Conservation (phyloP, 2,797 vertebrate genomes). For the Acipenser transmontanus region DNA sequence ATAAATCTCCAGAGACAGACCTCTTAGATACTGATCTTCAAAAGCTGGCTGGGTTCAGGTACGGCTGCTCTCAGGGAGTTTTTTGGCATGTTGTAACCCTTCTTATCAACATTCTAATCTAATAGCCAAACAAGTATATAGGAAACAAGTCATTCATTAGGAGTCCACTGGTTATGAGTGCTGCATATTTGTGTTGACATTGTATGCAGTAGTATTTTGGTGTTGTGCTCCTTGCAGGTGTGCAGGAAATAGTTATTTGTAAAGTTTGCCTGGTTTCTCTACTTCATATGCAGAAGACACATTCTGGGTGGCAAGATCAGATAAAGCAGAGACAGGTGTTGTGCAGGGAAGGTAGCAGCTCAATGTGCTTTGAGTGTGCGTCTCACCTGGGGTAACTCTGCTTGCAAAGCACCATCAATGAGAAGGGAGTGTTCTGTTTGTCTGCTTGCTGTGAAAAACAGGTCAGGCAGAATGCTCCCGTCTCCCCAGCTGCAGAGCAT, state of each 20-base stretch:
- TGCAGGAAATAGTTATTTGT: slow-evolving; percentile 3
- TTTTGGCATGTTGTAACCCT: too few relatives aligned
- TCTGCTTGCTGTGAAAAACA: background rate
- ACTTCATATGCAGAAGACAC: background rate
- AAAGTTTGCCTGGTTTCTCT: background rate
- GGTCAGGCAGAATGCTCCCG: background rate
- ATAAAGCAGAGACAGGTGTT: slow-evolving; percentile 17
- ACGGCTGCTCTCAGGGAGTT: too few relatives aligned
- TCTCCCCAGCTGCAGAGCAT: slow-evolving; percentile 1
- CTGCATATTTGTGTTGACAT: background rate
- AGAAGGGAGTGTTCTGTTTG: background rate
- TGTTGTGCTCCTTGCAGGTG: slow-evolving; percentile 10
- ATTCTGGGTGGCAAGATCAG: slow-evolving; percentile 9
- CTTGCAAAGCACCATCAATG: background rate
- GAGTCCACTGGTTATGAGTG: background rate
- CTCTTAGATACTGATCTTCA: too few relatives aligned
- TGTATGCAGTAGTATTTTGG: background rate
- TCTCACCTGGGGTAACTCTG: too few relatives aligned
- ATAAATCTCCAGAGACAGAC: too few relatives aligned
- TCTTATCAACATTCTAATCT: too few relatives aligned
- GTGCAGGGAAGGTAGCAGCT: background rate
- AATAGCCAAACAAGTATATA: too few relatives aligned
- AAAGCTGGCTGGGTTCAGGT: too few relatives aligned
- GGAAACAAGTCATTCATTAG: background rate
- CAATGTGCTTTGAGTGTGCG: background rate